Evolutionary conservation across 1,140 invertebrate species (phyloP).

Genomic region (Globodera rostochiensis): DNA sequence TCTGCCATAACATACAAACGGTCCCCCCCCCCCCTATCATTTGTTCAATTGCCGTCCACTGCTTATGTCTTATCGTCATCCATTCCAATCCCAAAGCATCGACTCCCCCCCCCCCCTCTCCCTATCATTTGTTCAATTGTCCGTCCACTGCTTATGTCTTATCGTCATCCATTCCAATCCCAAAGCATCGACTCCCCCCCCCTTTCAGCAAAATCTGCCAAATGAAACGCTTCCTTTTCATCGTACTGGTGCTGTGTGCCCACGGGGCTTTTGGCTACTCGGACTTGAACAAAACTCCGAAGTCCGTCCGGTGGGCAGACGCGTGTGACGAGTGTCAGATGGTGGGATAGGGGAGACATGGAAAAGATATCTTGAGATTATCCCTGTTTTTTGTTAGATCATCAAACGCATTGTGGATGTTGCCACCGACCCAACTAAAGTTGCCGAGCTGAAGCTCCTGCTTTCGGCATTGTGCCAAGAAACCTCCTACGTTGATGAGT

Average conservation of each 20-base stretch:
- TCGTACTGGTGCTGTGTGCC: neutral
- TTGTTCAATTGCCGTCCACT: neutral
- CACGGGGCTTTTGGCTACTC: neutral
- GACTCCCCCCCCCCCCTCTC: too few species aligned
- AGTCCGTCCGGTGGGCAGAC: conserved; percentile 14
- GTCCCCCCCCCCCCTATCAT: too few species aligned
- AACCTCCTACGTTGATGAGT: conserved; percentile 60
- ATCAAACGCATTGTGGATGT: conserved; percentile 59
- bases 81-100: neutral
- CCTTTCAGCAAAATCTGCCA: neutral
- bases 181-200: neutral
- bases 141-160: neutral
- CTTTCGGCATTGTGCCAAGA: conserved; percentile 55
- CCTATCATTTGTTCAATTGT: neutral
- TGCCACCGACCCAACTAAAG: conserved; percentile 56
- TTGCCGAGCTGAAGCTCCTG: conserved; percentile 59
- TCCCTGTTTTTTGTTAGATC: conserved; percentile 34
- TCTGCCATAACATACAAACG: neutral
- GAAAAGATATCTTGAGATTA: conserved; percentile 12
- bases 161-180: neutral
- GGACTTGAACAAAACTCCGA: conserved; percentile 23
- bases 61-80: neutral
- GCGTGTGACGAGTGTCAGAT: conserved; percentile 44
- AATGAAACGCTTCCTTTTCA: neutral
- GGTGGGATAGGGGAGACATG: conserved; percentile 13